Conservation (phyloP, 2,113 vertebrate species). For the Lagopus leucura region DNA sequence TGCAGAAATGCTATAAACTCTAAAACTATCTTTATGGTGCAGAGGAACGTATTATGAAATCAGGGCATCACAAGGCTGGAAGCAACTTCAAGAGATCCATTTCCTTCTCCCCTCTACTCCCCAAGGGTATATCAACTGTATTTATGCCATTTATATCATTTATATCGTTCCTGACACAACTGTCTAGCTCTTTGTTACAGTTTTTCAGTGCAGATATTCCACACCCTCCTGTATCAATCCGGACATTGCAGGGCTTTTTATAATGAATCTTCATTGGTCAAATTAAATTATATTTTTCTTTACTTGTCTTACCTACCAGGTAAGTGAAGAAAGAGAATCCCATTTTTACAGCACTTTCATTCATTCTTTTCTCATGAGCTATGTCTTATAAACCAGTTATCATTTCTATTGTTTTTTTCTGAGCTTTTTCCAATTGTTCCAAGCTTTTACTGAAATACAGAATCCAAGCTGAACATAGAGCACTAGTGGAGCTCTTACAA, state of each 20-base stretch:
- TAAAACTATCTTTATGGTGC: not conserved
- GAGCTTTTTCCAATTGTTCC: not conserved
- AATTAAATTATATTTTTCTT: not conserved
- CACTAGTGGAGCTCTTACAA: not conserved
- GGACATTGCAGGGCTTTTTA: not conserved
- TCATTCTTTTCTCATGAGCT: not conserved
- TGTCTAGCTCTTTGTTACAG: not conserved
- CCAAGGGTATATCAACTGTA: not conserved
- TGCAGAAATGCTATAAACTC: not conserved
- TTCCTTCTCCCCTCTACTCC: not conserved
- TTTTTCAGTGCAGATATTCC: not conserved
- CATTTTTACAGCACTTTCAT: not conserved
- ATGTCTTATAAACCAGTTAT: not conserved
- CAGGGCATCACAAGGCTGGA: not conserved
- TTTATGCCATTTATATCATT: slow-evolving; percentile 10
- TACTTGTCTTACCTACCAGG: not conserved
- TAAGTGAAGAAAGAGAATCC: not conserved
- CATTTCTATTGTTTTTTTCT: not conserved
- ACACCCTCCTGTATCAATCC: not conserved
- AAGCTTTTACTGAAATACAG: not conserved
- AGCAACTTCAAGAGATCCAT: not conserved
- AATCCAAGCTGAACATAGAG: not conserved
- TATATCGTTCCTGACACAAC: not conserved
- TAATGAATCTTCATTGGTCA: not conserved
- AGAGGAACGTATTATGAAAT: not conserved